Evolutionary conservation across 2,113 vertebrate genomes (phyloP).

Genomic region (Sciurus niger): DNA sequence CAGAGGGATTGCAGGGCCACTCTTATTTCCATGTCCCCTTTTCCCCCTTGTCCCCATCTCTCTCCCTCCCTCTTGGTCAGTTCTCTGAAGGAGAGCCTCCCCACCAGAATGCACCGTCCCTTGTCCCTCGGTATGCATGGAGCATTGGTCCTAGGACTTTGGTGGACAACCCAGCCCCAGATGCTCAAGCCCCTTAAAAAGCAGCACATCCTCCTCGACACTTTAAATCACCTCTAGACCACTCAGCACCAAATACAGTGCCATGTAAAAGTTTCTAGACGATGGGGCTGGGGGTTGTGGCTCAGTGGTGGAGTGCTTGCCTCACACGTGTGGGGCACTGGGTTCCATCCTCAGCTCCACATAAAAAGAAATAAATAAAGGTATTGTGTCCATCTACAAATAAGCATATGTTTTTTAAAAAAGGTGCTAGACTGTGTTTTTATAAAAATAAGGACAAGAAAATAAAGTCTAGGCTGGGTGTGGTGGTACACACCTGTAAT

Average conservation of each 20-base stretch:
- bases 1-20: background rate
- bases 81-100: background rate
- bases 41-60: background rate
- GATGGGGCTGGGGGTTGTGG: no score
- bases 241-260: no score
- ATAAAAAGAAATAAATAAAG: no score
- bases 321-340: no score
- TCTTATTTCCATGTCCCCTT: background rate
- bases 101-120: background rate
- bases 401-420: no score
- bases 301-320: no score
- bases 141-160: background rate
- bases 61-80: background rate
- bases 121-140: background rate
- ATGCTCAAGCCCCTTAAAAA: background rate
- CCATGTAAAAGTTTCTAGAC: no score
- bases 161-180: no score
- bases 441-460: background rate
- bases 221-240: background rate
- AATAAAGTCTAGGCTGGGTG: no score
- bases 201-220: accelerated
- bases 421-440: background rate
- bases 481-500: no score
- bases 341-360: no score
- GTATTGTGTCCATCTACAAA: no score